Conservation (phyloP, 2,888 invertebrate genomes). For the Trilocha varians region DNA sequence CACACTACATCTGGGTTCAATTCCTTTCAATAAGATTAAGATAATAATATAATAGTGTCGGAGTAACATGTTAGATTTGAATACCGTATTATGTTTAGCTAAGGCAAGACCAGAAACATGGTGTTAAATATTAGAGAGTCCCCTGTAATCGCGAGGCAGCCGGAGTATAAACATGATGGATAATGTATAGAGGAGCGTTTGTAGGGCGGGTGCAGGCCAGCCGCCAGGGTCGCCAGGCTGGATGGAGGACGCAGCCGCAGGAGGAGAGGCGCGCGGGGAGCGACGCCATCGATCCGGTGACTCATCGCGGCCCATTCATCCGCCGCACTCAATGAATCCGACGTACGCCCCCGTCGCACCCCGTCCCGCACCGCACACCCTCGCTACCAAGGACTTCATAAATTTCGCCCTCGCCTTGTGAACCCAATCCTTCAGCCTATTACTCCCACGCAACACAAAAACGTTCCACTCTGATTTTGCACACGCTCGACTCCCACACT, state of each 20-base stretch:
- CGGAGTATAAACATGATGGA: no score
- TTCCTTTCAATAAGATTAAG: no score
- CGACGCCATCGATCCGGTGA: conserved; percentile 61
- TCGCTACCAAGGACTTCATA: conserved; percentile 60
- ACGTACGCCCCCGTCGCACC: conserved; percentile 30
- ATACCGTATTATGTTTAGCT: no score
- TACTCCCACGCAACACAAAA: conserved; percentile 39
- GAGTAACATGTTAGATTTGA: no score
- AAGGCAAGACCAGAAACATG: no score
- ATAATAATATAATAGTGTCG: no score
- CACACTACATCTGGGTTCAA: no score
- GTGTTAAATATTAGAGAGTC: not conserved
- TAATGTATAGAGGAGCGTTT: not conserved
- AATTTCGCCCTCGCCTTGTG: conserved; percentile 45
- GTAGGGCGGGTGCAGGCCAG: not conserved
- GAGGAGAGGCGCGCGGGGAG: conserved; percentile 18
- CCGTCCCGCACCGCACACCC: conserved; percentile 43
- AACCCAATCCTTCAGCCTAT: conserved; percentile 47
- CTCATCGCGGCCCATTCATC: conserved; percentile 68
- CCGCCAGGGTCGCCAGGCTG: conserved; percentile 14
- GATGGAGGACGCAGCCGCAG: conserved; percentile 31
- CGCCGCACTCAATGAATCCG: conserved; percentile 66
- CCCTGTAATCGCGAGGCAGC: no score
- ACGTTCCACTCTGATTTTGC: conserved; percentile 30
- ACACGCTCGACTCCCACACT: conserved; percentile 28